Evolutionary conservation across 2,113 vertebrate genomes (phyloP), one percentile per base, ranked within the genome.

Genomic region (Pantherophis guttatus): DNA sequence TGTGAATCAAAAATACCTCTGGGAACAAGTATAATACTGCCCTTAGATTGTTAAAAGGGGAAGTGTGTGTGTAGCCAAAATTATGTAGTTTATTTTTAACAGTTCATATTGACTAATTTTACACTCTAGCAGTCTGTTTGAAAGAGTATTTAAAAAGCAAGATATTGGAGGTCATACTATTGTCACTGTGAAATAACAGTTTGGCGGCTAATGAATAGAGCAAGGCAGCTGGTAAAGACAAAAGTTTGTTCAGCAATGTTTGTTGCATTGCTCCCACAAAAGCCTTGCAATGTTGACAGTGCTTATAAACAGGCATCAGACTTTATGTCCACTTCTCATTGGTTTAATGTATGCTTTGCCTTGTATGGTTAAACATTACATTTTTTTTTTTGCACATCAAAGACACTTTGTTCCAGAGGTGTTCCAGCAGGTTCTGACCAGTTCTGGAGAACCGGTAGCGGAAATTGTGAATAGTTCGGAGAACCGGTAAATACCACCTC

Each of bases 1-100:
- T 93, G 89, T 90, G 94, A 92, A 93, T 91, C 75, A 21, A 86
- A 93, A 86, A 92, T 95, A 93, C 94, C 92, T 44, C 53, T 94
- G 93, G 95, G 88, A 70, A 33, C 89, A 90, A 90, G 50, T 75
- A 90, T 70, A 70, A 52, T 75, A n/a, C 65, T 54, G 33, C 21
- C 59, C 55, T 24, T 94, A 93, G 91, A 95, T 91, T 89, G 33
- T 81, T 81, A 33, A 62, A 29, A 19, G 8, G 59, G 59, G 26
- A 44, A 39, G 75, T 0, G 93, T 94, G n/a, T 1, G 10, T 11
- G 1, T 53, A 91, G 75, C 75, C 33, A 44, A 44, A 81, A 44
- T 21, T 44, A 44, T 21, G 33, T 44, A 44, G 92, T 44, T 94
- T 95, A 91, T 95, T 94, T 96, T 95, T 93, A 57, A 91, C 29